Conservation (phyloP, 2,113 vertebrate genomes). For the Seriola aureovittata region DNA sequence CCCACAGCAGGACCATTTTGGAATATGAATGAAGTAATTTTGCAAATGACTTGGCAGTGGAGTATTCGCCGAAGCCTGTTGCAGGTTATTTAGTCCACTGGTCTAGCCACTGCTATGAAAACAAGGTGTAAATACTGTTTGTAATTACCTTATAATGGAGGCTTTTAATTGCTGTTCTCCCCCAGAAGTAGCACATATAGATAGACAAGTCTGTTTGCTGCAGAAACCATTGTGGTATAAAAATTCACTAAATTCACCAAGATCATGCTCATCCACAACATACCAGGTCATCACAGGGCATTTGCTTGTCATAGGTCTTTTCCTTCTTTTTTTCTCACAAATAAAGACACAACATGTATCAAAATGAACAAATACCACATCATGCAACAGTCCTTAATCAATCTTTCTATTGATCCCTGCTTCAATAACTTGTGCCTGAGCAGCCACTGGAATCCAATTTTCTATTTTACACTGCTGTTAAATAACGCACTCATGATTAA, state of each 20-base stretch:
- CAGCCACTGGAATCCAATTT: background rate
- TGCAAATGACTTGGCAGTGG: conserved; percentile 16
- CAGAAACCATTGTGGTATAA: background rate
- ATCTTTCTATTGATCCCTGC: conserved; percentile 21
- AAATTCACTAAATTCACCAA: background rate
- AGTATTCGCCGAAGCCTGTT: background rate
- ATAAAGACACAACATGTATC: background rate
- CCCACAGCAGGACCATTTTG: conserved; percentile 37
- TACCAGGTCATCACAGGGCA: background rate
- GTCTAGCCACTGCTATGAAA: conserved; percentile 15
- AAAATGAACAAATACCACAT: background rate
- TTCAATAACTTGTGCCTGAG: background rate
- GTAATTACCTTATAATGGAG: conserved; percentile 11
- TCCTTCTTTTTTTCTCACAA: background rate
- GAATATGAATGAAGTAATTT: conserved; percentile 50
- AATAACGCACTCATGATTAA: conserved; percentile 1
- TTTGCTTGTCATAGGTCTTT: background rate
- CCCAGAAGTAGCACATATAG: background rate
- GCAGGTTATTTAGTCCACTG: background rate
- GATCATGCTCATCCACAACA: background rate
- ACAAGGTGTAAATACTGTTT: conserved; percentile 11
- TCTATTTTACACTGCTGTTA: background rate
- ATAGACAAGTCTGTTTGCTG: background rate
- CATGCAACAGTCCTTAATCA: background rate
- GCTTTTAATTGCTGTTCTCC: conserved; percentile 19